Base-by-base conservation (phyloP, 2,888 invertebrate genomes). In the Hypselothyrea guttata region DNA sequence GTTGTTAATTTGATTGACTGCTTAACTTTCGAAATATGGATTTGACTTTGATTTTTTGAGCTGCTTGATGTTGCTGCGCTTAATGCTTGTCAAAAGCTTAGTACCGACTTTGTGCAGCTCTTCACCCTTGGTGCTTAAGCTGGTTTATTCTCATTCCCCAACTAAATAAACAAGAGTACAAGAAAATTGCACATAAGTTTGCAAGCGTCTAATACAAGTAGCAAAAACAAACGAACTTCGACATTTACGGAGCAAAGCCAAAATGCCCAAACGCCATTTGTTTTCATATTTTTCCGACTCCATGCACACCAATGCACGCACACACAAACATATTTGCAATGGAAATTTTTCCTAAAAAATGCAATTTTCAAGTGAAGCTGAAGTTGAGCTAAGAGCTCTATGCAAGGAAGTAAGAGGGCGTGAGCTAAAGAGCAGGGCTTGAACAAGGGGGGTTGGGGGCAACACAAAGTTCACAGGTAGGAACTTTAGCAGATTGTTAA, bases 401-500 rank as follows among this genome's bases (percentile, higher is more conserved):
- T 34, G 15, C 16, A 13, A 37, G 37, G 3, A 1, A 16, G 38
- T 16, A 22, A 7, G 16, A 33, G 28, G n/a, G n/a, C 52, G 53
- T 30, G 30, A n/a, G 34, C 18, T 28, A 16, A 15, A 27, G n/a
- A 7, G 13, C 15, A 1, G 2, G 11, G 33, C 5, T 22, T 22
- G 3, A 22, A 22, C 5, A 7, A 15, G 13, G 16, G 27, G 11
- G 18, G 18, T 11, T 8, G 44, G 11, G 30, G 45, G 18, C 44
- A 45, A 30, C 41, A 7, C 27, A 34, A 52, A 49, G 60, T 48
- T 60, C 60, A 52, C 45, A 49, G 61, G 61, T 47, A 44, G 61
- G 22, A 78, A 64, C 75, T 64, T 75, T 64, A 60, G 66, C 79
- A 84, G 83, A 82, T 82, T 67, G 76, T 76, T 71, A 61, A 60